These are phyloP conservation scores for Scaptomyza graminum DNA, from an alignment of 1,140 invertebrate species.

Conservation along the genomic window DNA sequence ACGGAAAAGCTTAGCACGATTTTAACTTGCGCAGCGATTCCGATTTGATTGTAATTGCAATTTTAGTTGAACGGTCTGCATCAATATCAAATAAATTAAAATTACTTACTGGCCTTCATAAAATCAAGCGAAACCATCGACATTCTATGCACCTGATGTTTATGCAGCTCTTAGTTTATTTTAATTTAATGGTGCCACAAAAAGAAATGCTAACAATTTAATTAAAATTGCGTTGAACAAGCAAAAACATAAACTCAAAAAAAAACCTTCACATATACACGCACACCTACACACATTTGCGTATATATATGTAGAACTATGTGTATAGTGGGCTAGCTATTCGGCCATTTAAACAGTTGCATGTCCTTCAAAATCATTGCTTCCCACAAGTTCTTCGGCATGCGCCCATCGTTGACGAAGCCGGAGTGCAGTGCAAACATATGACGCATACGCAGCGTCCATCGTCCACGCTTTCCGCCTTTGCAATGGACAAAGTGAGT, in stretches of 20 bases:
- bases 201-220: conserved; percentile 68
- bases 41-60: conserved; percentile 64
- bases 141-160: conserved; percentile 14
- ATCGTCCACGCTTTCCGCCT: too few species aligned
- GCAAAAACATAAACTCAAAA: conserved; percentile 26
- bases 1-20: conserved; percentile 12
- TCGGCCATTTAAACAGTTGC: conserved; percentile 12
- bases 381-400: conserved; percentile 5
- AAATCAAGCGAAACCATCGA: conserved; percentile 3
- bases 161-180: conserved; percentile 25
- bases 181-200: conserved; percentile 53
- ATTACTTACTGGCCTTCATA: conserved; percentile 51
- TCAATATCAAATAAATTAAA: conserved; percentile 63
- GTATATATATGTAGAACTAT: not conserved
- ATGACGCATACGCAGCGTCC: conserved; percentile 54
- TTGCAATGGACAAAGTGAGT: conserved; percentile 45
- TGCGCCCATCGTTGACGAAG: not conserved
- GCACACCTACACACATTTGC: conserved; percentile 3
- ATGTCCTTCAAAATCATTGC: conserved; percentile 22
- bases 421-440: conserved; percentile 66
- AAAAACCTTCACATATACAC: not conserved
- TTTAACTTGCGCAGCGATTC: conserved; percentile 40
- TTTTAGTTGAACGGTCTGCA: conserved; percentile 39
- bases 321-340: conserved; percentile 7
- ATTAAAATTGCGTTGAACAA: conserved; percentile 58